phyloP scores from a whole-genome alignment of 2,113 vertebrate genomes.

The Gnathonemus longibarbis region DNA sequence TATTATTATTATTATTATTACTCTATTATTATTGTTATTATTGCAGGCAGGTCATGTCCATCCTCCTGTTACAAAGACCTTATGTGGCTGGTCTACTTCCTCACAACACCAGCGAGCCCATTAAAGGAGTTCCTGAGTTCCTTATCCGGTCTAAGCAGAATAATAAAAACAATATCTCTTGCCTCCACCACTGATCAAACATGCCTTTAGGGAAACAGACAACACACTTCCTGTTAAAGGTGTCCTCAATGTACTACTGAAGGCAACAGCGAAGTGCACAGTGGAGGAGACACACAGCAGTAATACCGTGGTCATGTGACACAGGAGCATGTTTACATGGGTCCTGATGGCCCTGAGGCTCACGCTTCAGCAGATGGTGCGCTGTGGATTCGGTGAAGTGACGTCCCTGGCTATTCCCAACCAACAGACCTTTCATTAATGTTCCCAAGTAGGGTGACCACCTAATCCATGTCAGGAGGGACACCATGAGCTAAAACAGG shows the following conservation, averaged over 20 bases:
- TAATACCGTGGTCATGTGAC: background rate
- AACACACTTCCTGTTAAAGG: background rate
- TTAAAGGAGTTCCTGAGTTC: background rate
- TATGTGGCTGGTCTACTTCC: background rate
- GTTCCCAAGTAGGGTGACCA: background rate
- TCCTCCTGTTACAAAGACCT: background rate
- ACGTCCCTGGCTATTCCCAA: background rate
- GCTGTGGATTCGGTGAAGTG: background rate
- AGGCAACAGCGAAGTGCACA: background rate
- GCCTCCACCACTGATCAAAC: background rate
- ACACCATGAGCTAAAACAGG: too few species aligned
- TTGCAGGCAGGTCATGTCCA: background rate
- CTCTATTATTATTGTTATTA: background rate
- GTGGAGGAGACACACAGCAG: background rate
- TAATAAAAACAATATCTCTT: background rate
- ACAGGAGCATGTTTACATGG: background rate
- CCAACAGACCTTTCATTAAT: background rate
- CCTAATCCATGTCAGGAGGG: too few species aligned
- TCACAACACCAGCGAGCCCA: background rate
- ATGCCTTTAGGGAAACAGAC: background rate
- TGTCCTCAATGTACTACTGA: background rate
- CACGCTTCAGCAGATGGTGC: background rate
- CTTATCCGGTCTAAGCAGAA: background rate
- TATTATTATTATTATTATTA: background rate
- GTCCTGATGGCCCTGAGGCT: background rate